Percentiles rank a stretch among this genome's conserved stretches.
Evolutionary conservation across 2,888 invertebrate species (phyloP).

Genomic region (Epistrophe grossulariae): DNA sequence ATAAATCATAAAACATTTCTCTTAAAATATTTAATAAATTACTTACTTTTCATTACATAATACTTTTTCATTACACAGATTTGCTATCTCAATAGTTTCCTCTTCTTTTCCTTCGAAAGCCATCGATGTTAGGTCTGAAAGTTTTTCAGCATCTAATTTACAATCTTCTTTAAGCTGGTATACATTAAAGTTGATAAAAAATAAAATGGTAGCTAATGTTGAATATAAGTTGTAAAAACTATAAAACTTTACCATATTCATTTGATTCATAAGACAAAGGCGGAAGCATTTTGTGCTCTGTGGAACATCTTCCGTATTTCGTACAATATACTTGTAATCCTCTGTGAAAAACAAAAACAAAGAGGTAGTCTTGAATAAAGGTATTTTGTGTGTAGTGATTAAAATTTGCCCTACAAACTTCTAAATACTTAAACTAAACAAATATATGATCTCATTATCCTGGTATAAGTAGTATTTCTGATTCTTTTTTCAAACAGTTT

Average conservation of each 20-base stretch:
- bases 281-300: constrained; percentile 81
- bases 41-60: constrained; percentile 44
- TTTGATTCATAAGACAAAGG: constrained; percentile 80
- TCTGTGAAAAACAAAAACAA: constrained; percentile 22
- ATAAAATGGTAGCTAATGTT: background rate
- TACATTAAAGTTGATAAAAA: constrained; percentile 18
- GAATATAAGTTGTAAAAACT: constrained; percentile 25
- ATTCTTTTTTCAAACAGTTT: too few relatives aligned
- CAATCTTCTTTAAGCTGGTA: constrained; percentile 39
- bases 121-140: constrained; percentile 14
- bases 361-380: background rate
- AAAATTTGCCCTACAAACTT: too few relatives aligned
- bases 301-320: constrained; percentile 77
- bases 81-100: constrained; percentile 40
- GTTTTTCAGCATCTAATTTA: constrained; percentile 40
- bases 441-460: too few relatives aligned
- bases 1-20: background rate
- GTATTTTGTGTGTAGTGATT: too few relatives aligned
- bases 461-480: too few relatives aligned
- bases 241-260: constrained; percentile 78
- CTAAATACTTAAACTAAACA: too few relatives aligned
- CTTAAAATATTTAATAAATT: background rate
- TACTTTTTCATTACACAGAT: constrained; percentile 40
- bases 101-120: constrained; percentile 29
- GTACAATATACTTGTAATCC: constrained; percentile 76